Conservation (phyloP, 2,113 vertebrate species). For the Oncorhynchus keta region DNA sequence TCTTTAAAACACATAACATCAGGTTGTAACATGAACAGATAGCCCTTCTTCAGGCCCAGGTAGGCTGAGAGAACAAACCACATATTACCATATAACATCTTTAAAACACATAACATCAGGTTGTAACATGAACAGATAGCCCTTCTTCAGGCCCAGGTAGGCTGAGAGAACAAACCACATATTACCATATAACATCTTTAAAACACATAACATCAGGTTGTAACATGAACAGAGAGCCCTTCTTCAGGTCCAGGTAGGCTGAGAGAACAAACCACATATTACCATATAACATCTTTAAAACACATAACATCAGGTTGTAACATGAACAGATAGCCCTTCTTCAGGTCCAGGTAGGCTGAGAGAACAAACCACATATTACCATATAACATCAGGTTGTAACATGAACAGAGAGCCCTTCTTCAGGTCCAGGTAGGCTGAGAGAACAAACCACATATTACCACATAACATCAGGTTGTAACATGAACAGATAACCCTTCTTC, state of each 20-base stretch:
- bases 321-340: slow-evolving; percentile 88
- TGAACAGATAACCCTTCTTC: too few relatives aligned
- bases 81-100: too few relatives aligned
- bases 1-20: background rate
- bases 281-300: background rate
- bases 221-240: slow-evolving; percentile 40
- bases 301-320: slow-evolving; percentile 78
- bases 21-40: slow-evolving; percentile 93
- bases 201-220: too few relatives aligned
- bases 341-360: slow-evolving; percentile 71
- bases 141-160: too few relatives aligned
- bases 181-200: too few relatives aligned
- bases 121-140: too few relatives aligned
- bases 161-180: too few relatives aligned
- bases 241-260: slow-evolving; percentile 79
- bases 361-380: background rate
- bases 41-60: slow-evolving; percentile 76
- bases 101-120: too few relatives aligned
- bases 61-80: slow-evolving; percentile 48
- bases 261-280: slow-evolving; percentile 2
- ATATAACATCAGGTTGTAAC: slow-evolving; percentile 76
- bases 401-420: slow-evolving; percentile 87
- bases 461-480: slow-evolving; percentile 21
- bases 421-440: slow-evolving; percentile 71
- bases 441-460: background rate